Evolutionary conservation across 1,140 invertebrate species (phyloP).

Genomic region (Pseudomyrmex flavicornis): DNA sequence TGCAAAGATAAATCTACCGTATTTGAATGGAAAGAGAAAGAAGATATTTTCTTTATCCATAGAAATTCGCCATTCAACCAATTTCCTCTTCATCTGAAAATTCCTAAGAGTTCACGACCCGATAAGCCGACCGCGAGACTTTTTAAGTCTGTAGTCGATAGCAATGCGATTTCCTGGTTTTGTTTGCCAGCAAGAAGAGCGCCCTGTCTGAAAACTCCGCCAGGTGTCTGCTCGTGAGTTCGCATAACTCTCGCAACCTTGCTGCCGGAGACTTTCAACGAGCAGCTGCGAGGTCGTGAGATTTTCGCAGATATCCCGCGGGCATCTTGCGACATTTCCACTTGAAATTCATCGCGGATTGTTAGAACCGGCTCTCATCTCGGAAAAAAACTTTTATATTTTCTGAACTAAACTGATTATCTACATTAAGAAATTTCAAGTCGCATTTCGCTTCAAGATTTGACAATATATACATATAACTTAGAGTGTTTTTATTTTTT

Average conservation of each 20-base stretch:
- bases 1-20: too few relatives aligned
- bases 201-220: conserved; percentile 48
- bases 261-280: conserved; percentile 56
- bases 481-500: neutral
- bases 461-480: neutral
- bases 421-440: conserved; percentile 12
- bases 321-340: conserved; percentile 46
- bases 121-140: conserved; percentile 50
- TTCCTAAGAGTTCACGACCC: conserved; percentile 44
- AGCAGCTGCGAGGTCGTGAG: conserved; percentile 59
- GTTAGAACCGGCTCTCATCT: conserved; percentile 52
- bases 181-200: conserved; percentile 63
- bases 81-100: conserved; percentile 28
- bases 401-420: conserved; percentile 8
- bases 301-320: conserved; percentile 63
- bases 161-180: conserved; percentile 66
- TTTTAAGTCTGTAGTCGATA: conserved; percentile 55
- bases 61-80: conserved; percentile 17
- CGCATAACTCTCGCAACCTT: conserved; percentile 17
- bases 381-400: conserved; percentile 46
- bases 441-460: neutral
- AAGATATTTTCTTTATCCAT: neutral
- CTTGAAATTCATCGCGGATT: conserved; percentile 65
- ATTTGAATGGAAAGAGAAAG: neutral
- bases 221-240: conserved; percentile 46